Conservation (phyloP, 92 coral and sea anemone genomes). For the Muricea muricata region DNA sequence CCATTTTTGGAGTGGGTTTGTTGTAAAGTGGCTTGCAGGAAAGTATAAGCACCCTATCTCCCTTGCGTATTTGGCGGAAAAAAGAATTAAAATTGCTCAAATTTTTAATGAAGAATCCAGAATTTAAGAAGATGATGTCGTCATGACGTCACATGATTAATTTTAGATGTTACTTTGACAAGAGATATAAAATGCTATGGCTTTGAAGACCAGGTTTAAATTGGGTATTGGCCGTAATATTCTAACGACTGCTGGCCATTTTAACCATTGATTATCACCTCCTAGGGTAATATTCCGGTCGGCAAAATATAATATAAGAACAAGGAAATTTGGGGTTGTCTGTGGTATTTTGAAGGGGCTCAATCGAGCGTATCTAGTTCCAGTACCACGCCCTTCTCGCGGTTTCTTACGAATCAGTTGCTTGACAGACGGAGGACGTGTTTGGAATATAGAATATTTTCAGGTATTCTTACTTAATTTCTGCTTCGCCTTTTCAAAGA, state of each 20-base stretch:
- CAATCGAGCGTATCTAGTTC: conserved; percentile 56
- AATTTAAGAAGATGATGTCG: no score
- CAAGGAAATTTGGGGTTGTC: not conserved
- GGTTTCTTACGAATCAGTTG: conserved; percentile 6
- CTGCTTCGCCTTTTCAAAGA: not conserved
- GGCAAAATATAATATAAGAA: not conserved
- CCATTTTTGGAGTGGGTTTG: not conserved
- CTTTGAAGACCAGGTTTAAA: no score
- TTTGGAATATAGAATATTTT: not conserved
- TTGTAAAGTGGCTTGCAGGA: not conserved
- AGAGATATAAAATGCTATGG: no score
- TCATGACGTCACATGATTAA: no score
- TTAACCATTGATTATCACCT: no score
- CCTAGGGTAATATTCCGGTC: not conserved
- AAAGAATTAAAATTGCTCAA: no score
- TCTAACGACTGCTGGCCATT: no score
- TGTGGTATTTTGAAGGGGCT: conserved; percentile 39
- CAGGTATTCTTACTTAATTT: not conserved
- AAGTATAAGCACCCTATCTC: no score
- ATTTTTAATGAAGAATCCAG: no score
- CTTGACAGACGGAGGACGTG: not conserved
- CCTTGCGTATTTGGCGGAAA: no score
- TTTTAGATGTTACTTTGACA: no score
- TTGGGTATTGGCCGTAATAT: no score
- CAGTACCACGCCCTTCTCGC: conserved; percentile 54